Conservation (phyloP, 2,888 invertebrate genomes). For the Scrobipalpa costella region DNA sequence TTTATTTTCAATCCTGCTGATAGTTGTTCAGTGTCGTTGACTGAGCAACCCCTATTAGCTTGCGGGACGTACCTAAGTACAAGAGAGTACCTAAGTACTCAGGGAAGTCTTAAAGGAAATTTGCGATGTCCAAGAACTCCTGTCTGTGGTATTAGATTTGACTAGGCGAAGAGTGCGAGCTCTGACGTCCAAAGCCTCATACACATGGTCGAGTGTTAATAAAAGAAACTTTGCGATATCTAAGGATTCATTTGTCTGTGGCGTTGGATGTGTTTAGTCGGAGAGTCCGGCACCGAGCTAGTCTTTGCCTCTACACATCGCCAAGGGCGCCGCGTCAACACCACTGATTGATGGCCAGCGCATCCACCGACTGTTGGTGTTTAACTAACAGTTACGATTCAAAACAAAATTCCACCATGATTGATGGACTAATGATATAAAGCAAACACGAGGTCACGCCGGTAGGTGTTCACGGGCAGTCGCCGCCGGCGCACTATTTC, state of each 20-base stretch:
- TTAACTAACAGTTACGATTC: constrained; percentile 77
- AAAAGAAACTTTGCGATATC: neutral
- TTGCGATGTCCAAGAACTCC: no score
- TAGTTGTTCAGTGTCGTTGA: no score
- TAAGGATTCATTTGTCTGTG: neutral
- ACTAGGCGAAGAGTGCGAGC: no score
- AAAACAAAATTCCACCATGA: constrained; percentile 75
- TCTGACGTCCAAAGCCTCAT: no score
- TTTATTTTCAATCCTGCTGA: no score
- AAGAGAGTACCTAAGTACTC: no score
- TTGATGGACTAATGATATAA: constrained; percentile 80
- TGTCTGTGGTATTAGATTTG: no score
- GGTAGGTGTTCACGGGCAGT: constrained; percentile 55
- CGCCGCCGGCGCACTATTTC: constrained; percentile 51
- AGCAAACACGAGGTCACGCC: constrained; percentile 67
- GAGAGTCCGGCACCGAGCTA: neutral
- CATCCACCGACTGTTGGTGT: constrained; percentile 73
- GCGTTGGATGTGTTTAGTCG: neutral
- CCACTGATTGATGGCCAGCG: constrained; percentile 69
- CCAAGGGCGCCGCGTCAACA: constrained; percentile 54
- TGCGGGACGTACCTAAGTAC: no score
- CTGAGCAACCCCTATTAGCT: no score
- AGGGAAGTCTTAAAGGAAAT: no score
- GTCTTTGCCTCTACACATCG: constrained; percentile 29
- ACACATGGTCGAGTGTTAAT: no score